Evolutionary conservation across 2,888 invertebrate genomes (phyloP), one percentile per base, ranked within the genome.

Genomic region (Leptopilina myrica): DNA sequence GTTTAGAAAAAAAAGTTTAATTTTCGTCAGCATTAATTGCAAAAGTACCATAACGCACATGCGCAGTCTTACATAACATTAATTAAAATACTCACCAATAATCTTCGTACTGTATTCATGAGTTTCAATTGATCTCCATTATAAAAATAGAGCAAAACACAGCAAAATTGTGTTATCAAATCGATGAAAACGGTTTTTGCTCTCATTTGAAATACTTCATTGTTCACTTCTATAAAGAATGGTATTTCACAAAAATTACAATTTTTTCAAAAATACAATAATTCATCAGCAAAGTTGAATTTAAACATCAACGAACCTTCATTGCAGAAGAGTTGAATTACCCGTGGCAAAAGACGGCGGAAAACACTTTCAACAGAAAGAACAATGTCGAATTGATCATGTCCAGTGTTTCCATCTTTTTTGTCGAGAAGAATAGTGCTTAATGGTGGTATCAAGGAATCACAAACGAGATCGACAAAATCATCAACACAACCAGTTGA

Each of bases 81-180:
- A 43, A 43, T 7, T 43, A 43, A 62, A 62, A 76, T 78, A 87
- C 91, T 88, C 86, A 93, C 93, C 84, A 92, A 84, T 77, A 92
- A 88, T 79, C 90, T 88, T 59, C 89, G 87, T 20, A 91, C 88
- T 14, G 92, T 86, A 65, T 87, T 83, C 81, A 92, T 92, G 2
- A 93, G 90, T 53, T 91, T 92, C n/a, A 87, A 86, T 77, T 91
- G 90, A 12, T 92, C 92, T 78, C 90, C 90, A n/a, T 83, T 82
- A 78, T 89, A 76, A n/a, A 83, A 85, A 73, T 87, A 86, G 20
- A 88, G 87, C 40, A 91, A 79, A 15, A 88, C 83, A n/a, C 78
- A 73, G 76, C 83, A 86, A 15, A 88, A 77, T 77, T 88, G 82
- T 46, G 82, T 81, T 69, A 82, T 84, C 64, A 88, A 79, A 76